Base-by-base conservation (phyloP, 1,140 invertebrate genomes). In the Dreissena rostriformis region DNA sequence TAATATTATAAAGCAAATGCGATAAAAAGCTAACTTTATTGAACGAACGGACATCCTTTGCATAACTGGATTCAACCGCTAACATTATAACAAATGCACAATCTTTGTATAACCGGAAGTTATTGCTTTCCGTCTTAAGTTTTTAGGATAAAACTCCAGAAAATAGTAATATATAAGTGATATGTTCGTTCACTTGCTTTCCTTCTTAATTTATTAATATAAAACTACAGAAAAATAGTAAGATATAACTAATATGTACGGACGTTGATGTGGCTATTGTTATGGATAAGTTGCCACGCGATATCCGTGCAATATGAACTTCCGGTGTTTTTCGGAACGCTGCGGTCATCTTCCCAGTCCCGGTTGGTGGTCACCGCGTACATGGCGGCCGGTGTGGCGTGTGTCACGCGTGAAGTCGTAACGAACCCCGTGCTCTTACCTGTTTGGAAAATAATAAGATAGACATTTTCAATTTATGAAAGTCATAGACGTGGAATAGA, bases 341-440 rank as follows among this genome's bases (percentile, higher is more conserved):
- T 85, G 19, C 77, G 80, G 68, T 92, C 91, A 61, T 77, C 84
- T 83, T 94, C 93, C 93, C 92, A 93, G 71, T 91, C 68, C 26
- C 93, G 70, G 55, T 96, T 94, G 0, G 97, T 93, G 5, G 95
- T 95, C 90, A 97, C 96, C 0, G 97, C 97, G 91, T 98, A 99
- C 0, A 97, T 91, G 0, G 97, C 96, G 0, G 96, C 96, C 0
- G 98, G 98, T 0, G 97, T 98, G 0, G 98, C 98, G 55, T 99
- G 97, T 0, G 97, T 98, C 0, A 99, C 96, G 77, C 97, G 95
- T 52, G 97, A 97, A 0, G 96, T 98, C 0, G 98, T 98, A 2
- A 98, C 97, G 68, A 99, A 96, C 24, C 98, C 98, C 91, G 96
- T 96, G 70, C 95, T 95, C 94, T 97, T 97, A 61, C 96, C 96